These are phyloP conservation scores for Ophion ventricosus DNA, from an alignment of 2,888 invertebrate genomes.

Conservation along the genomic window DNA sequence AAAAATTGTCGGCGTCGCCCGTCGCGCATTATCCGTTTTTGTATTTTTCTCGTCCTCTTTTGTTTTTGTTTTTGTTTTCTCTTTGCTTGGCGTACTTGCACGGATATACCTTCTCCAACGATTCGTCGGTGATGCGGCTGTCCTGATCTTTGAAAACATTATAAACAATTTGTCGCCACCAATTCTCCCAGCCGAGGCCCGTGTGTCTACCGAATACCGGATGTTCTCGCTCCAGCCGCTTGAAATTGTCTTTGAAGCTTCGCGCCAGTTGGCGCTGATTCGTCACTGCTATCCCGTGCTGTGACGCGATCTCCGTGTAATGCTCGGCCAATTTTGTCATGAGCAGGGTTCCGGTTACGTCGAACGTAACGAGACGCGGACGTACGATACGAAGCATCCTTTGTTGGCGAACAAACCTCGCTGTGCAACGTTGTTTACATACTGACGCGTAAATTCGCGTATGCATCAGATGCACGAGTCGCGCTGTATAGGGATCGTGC, in stretches of 20 bases:
- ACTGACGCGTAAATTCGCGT: neutral
- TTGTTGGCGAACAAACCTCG: neutral
- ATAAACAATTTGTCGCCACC: constrained; percentile 91
- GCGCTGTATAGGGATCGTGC: too few relatives aligned
- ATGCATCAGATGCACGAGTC: neutral
- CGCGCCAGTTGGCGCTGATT: constrained; percentile 85
- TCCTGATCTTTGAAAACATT: constrained; percentile 87
- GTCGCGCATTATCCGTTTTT: neutral
- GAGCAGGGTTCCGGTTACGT: constrained; percentile 93
- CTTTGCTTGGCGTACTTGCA: neutral
- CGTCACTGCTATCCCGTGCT: constrained; percentile 87
- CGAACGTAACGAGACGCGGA: constrained; percentile 91
- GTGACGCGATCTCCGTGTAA: constrained; percentile 89
- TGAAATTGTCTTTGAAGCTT: constrained; percentile 88
- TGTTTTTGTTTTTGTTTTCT: too few relatives aligned
- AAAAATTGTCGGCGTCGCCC: too few relatives aligned
- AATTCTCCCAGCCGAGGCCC: constrained; percentile 89
- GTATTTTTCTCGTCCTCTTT: neutral
- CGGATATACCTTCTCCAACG: constrained; percentile 76
- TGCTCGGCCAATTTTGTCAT: constrained; percentile 82
- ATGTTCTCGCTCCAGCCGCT: constrained; percentile 87
- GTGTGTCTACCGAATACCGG: constrained; percentile 92
- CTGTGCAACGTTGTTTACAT: neutral
- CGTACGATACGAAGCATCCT: constrained; percentile 74
- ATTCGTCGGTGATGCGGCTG: constrained; percentile 73